Conservation (phyloP, 2,888 invertebrate genomes). For the Drosophila mimetica region DNA sequence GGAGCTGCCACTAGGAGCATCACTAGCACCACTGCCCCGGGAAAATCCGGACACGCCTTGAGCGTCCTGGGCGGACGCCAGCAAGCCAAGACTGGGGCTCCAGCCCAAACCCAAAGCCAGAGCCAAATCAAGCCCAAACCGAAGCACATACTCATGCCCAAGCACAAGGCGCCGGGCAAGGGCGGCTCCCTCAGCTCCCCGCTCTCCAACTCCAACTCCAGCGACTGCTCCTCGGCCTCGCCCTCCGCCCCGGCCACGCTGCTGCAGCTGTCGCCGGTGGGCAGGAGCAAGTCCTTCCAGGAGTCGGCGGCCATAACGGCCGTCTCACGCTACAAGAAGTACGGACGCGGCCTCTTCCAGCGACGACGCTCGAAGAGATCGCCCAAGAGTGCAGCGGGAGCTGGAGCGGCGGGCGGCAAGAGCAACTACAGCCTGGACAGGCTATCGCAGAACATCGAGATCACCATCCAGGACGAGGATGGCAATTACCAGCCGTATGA, state of each 20-base stretch:
- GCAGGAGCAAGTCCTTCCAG: constrained; percentile 84
- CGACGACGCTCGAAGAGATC: constrained; percentile 82
- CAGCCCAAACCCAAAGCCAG: constrained; percentile 60
- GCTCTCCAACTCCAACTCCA: constrained; percentile 72
- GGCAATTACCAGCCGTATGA: constrained; percentile 83
- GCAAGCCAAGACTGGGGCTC: constrained; percentile 78
- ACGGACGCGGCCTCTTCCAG: constrained; percentile 81
- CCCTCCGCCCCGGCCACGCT: constrained; percentile 60
- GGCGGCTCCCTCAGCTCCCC: constrained; percentile 76
- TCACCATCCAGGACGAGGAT: constrained; percentile 83
- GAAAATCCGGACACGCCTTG: constrained; percentile 42
- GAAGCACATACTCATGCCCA: constrained; percentile 70
- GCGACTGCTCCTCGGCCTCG: constrained; percentile 80
- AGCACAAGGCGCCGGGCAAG: constrained; percentile 69
- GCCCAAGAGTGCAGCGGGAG: constrained; percentile 54
- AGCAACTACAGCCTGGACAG: constrained; percentile 83
- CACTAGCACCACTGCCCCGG: constrained; percentile 35
- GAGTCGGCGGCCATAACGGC: constrained; percentile 77
- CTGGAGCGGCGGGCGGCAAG: constrained; percentile 53
- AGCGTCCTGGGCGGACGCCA: constrained; percentile 45
- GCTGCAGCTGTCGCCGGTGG: constrained; percentile 73
- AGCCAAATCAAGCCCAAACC: constrained; percentile 56
- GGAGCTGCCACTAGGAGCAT: constrained; percentile 29
- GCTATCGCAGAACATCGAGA: constrained; percentile 83
- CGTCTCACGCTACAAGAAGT: constrained; percentile 74